Evolutionary conservation across 2,113 vertebrate genomes (phyloP), one percentile per base, ranked within the genome.

Genomic region (Megaceryle torquata): DNA sequence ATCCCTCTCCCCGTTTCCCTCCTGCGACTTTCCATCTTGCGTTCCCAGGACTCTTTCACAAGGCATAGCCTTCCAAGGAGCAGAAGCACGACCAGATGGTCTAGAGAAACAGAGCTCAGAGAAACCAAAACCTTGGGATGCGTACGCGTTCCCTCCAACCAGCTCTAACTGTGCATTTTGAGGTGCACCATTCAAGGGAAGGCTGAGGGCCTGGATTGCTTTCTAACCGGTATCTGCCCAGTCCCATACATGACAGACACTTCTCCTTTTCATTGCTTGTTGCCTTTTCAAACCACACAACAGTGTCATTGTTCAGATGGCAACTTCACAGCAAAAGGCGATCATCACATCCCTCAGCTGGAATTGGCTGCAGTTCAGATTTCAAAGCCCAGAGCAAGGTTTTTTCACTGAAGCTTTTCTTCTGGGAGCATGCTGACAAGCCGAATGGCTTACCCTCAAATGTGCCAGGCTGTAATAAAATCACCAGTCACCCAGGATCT

Each of bases 391-490:
- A 86, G 59, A 93, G 91, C 70, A 82, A 93, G 69, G 72, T 86
- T 75, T 91, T 63, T 86, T 65, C 85, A 75, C 76, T 31, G 93
- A 19, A 94, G 96, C 43, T 48, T 82, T 75, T 76, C 94, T 89
- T 59, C 88, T 88, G 86, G 83, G 64, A 95, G 82, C 82, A 83
- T 8, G 51, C 63, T 82, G 96, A 97, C 91, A 95, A 96, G 91
- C 77, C 12, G 60, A 94, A 82, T 20, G 76, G 82, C 92, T 91
- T 74, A 43, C 28, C 71, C 86, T 74, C 33, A 31, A 85, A 79
- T 39, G 61, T 63, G 94, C 95, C 96, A 95, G 95, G 60, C 33
- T n/a, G 29, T 89, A 91, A 95, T 54, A 44, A 95, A 96, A 92
- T 83, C 64, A 28, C 72, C 84, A 53, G 7, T 70, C 90, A 89